Evolutionary conservation across 1,140 invertebrate species (phyloP).

Genomic region (Tetraneura akinire): DNA sequence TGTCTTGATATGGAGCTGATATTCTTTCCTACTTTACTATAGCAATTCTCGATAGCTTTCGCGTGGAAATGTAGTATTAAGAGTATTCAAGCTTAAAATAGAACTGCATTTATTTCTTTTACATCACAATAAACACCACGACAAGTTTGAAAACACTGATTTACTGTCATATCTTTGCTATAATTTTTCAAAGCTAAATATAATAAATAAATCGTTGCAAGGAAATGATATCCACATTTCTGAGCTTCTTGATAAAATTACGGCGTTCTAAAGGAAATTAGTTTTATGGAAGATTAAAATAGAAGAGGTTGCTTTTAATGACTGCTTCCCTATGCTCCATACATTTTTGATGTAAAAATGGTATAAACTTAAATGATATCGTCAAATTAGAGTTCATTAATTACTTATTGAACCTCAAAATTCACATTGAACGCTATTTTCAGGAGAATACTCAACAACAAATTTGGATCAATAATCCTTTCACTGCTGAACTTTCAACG

Average conservation of each 20-base stretch:
- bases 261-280: not conserved
- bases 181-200: too few relatives aligned
- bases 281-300: too few relatives aligned
- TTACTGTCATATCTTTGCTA: too few relatives aligned
- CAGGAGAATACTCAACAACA: not conserved
- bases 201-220: too few relatives aligned
- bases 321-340: slow-evolving; percentile 1
- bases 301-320: not conserved
- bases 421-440: not conserved
- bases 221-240: not conserved
- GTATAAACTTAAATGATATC: slow-evolving; percentile 16
- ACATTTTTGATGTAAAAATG: slow-evolving; percentile 15
- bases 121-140: not conserved
- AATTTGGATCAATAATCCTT: not conserved
- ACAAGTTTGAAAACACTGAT: slow-evolving; percentile 14
- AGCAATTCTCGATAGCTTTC: slow-evolving; percentile 22
- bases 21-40: slow-evolving; percentile 27
- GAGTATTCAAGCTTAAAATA: slow-evolving; percentile 16
- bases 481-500: too few relatives aligned
- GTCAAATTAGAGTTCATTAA: not conserved
- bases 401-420: not conserved
- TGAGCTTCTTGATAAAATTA: slow-evolving; percentile 4
- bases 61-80: not conserved
- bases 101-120: slow-evolving; percentile 21
- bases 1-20: slow-evolving; percentile 47